Evolutionary conservation across 2,113 vertebrate genomes (phyloP).

Genomic region (Seriola aureovittata): DNA sequence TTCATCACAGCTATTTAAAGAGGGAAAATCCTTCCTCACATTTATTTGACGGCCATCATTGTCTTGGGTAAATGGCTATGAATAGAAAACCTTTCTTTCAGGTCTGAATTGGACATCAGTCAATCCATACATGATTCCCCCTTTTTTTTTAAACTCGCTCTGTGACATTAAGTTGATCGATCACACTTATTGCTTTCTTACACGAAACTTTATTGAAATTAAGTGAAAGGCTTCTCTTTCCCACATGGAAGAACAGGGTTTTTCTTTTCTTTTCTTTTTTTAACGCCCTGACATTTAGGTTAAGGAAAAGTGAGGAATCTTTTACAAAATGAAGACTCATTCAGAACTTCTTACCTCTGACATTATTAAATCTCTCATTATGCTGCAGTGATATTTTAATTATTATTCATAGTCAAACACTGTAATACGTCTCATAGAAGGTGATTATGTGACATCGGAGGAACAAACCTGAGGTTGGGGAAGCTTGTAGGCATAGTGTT

Average conservation of each 20-base stretch:
- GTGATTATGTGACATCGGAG: not conserved
- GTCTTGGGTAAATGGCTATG: slow-evolving; percentile 57
- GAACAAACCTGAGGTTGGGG: slow-evolving; percentile 7
- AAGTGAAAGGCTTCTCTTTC: slow-evolving; percentile 31
- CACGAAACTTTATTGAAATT: slow-evolving; percentile 40
- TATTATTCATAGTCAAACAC: slow-evolving; percentile 34
- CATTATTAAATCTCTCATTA: slow-evolving; percentile 54
- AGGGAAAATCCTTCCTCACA: slow-evolving; percentile 36
- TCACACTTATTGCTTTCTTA: slow-evolving; percentile 5
- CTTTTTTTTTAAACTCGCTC: not conserved
- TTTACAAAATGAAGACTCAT: not conserved
- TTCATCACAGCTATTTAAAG: slow-evolving; percentile 45
- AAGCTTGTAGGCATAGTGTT: not conserved
- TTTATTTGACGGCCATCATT: slow-evolving; percentile 9
- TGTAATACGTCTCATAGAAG: slow-evolving; percentile 1
- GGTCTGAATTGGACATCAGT: slow-evolving; percentile 65
- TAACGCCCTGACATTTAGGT: slow-evolving; percentile 43
- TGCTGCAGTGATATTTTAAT: slow-evolving; percentile 14
- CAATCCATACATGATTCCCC: slow-evolving; percentile 5
- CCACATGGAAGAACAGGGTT: not conserved
- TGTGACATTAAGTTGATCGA: slow-evolving; percentile 23
- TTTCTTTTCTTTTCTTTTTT: not conserved
- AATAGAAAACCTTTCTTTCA: slow-evolving; percentile 70
- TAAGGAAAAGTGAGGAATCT: slow-evolving; percentile 20
- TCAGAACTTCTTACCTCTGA: slow-evolving; percentile 26